phyloP scores from a whole-genome alignment of 2,888 invertebrate species.

The Ormia ochracea region DNA sequence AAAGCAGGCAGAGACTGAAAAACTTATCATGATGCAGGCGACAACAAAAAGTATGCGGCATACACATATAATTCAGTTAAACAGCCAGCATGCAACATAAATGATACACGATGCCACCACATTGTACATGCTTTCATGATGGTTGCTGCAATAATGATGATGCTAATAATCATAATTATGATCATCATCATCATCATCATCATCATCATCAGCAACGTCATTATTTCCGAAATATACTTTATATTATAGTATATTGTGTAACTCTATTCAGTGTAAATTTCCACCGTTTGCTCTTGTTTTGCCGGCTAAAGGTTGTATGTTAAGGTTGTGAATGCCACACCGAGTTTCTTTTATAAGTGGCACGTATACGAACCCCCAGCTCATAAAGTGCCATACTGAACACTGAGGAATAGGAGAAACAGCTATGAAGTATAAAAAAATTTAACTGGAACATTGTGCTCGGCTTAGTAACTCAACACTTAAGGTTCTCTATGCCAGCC shows the following conservation, averaged over 20 bases:
- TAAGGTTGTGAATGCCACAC: slow-evolving; percentile 58
- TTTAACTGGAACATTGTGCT: slow-evolving; percentile 32
- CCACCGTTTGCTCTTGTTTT: slow-evolving; percentile 32
- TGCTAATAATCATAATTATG: slow-evolving; percentile 3
- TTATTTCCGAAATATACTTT: no score
- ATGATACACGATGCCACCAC: slow-evolving; percentile 42
- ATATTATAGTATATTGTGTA: slow-evolving; percentile 41
- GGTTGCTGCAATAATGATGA: slow-evolving; percentile 28
- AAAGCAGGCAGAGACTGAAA: background rate
- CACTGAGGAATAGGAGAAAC: background rate
- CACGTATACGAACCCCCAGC: slow-evolving; percentile 45
- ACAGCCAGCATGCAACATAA: slow-evolving; percentile 42
- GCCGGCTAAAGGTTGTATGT: slow-evolving; percentile 60
- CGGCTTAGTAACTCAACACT: slow-evolving; percentile 47
- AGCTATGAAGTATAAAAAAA: background rate
- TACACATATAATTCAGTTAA: slow-evolving; percentile 33
- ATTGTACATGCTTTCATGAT: slow-evolving; percentile 31
- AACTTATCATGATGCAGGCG: slow-evolving; percentile 30
- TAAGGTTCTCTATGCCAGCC: background rate
- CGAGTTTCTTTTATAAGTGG: slow-evolving; percentile 39
- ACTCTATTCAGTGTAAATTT: slow-evolving; percentile 22
- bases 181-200: background rate
- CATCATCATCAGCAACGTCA: slow-evolving; percentile 1
- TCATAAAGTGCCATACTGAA: slow-evolving; percentile 34
- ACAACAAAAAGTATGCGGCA: slow-evolving; percentile 36